Percentiles rank a stretch among this genome's conserved stretches.
Conservation (phyloP, 2,888 invertebrate species). For the Pseudococcus jackbeardsleyi region DNA sequence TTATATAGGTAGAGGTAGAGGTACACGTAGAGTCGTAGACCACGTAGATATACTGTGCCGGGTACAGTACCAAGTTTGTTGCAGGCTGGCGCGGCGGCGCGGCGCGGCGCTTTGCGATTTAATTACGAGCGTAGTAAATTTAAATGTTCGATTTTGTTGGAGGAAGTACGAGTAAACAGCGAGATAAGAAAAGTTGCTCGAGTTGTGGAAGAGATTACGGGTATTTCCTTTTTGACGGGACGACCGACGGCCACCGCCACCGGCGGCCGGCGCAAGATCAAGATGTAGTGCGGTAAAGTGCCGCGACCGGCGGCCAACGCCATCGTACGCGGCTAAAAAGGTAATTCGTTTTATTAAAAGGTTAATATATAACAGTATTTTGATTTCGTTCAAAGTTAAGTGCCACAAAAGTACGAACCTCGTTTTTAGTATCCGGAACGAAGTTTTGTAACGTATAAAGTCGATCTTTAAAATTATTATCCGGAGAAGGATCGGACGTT, state of each 20-base stretch:
- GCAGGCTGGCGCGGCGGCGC: not conserved
- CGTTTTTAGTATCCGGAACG: conserved; percentile 53
- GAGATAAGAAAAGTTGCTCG: conserved; percentile 46
- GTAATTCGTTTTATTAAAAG: conserved; percentile 48
- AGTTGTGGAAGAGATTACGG: conserved; percentile 20
- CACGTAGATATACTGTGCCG: not conserved
- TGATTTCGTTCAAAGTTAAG: conserved; percentile 43
- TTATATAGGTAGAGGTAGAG: too few relatives aligned
- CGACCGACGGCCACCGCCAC: not conserved
- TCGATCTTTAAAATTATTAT: conserved; percentile 55
- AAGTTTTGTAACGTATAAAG: conserved; percentile 49
- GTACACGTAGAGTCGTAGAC: too few relatives aligned
- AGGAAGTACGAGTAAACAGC: conserved; percentile 19
- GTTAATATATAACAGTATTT: conserved; percentile 48
- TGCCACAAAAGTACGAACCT: conserved; percentile 49
- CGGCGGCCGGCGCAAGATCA: not conserved
- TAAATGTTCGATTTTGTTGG: conserved; percentile 46
- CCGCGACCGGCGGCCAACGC: not conserved
- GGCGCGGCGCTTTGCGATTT: not conserved
- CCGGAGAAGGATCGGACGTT: conserved; percentile 49
- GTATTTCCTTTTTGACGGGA: conserved; percentile 22
- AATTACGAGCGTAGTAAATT: conserved; percentile 41
- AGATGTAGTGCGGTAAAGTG: not conserved
- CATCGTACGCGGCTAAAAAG: not conserved
- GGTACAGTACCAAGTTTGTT: not conserved